Conservation (phyloP, 2,113 vertebrate species). For the Psettodes erumei region DNA sequence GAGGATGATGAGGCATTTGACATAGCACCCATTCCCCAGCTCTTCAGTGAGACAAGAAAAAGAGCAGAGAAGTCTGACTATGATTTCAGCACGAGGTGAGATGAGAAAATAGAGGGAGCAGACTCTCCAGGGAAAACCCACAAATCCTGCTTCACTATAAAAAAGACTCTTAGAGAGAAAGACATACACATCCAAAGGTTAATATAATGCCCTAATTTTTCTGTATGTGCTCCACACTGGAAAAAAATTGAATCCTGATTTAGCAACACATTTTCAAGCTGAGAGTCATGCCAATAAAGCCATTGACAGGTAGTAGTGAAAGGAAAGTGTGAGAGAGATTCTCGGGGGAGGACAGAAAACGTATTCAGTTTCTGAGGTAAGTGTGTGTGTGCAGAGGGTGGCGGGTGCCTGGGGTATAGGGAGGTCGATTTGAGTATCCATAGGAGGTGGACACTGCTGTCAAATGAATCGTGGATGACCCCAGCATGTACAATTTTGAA, state of each 20-base stretch:
- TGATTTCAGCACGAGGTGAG: conserved; percentile 8
- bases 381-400: neutral
- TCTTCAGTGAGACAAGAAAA: conserved; percentile 8
- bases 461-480: neutral
- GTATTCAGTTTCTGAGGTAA: neutral
- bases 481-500: too few species aligned
- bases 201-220: neutral
- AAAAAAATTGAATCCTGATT: neutral
- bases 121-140: conserved; percentile 32
- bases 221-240: neutral
- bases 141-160: neutral
- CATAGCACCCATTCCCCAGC: neutral
- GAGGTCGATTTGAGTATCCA: neutral
- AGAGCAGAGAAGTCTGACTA: neutral
- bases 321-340: conserved; percentile 2
- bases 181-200: neutral
- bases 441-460: neutral
- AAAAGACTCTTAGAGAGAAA: conserved; percentile 4
- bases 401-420: neutral
- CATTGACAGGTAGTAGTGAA: neutral
- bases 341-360: neutral
- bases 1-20: conserved; percentile 13
- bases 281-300: neutral
- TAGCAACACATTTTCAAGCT: neutral
- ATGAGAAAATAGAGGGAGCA: conserved; percentile 22